Evolutionary conservation across 2,797 vertebrate species (phyloP), one percentile per base, ranked within the genome.

Genomic region (Varecia variegata): DNA sequence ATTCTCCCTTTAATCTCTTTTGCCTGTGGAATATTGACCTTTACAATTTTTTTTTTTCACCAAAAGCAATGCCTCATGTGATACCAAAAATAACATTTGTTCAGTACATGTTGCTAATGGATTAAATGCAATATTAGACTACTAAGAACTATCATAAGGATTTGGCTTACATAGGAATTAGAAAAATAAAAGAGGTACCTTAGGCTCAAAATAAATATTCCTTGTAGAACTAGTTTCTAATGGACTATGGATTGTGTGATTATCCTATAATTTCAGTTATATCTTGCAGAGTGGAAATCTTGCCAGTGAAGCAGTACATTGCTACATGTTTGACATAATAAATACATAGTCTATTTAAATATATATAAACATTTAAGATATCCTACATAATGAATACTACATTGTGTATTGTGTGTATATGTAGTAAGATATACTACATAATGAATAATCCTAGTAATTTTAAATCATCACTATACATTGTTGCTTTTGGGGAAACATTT

Each of bases 61-160:
- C 32, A 47, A 95, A 95, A 94, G 10, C 17, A 65, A 52, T 87
- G 45, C 14, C 15, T 94, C 5, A 25, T 71, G 2, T 43, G 43
- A 88, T 89, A 54, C 20, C 12, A 58, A 84, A 88, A 95, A 79
- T 93, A 82, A 60, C 35, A 76, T 95, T 89, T 92, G 30, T 83
- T 92, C 43, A 45, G 32, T 84, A 81, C 14, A 74, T 93, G 45
- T 62, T 93, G 11, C 56, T 71, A 92, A 52, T 86, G 77, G 30
- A 93, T 96, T 94, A 74, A 84, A 90, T 2, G 58, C 77, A 83
- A 25, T 90, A 93, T 88, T 74, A 80, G 7, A 80, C 12, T 70
- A 71, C 35, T 97, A 80, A 95, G 23, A 68, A 85, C 23, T 91
- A 83, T 84, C 88, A 38, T 65, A 94, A 95, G 27, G 68, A 93